Evolutionary conservation across 2,113 vertebrate genomes (phyloP).

Genomic region (Cygnus atratus): DNA sequence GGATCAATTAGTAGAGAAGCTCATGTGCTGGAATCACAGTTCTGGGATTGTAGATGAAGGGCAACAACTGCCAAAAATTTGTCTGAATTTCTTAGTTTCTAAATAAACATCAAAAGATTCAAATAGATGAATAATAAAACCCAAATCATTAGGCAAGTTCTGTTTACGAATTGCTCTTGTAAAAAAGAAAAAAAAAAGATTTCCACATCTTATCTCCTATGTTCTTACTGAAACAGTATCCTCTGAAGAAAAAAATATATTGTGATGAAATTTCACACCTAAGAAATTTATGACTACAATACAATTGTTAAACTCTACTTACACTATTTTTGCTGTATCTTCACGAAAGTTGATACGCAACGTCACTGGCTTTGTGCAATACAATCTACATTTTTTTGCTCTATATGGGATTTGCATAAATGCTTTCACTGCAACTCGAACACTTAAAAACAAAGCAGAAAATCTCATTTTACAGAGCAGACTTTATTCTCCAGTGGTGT

Average conservation of each 20-base stretch:
- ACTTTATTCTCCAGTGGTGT: neutral
- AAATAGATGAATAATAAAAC: neutral
- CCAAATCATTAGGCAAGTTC: neutral
- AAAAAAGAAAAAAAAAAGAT: neutral
- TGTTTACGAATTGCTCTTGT: neutral
- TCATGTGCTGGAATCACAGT: neutral
- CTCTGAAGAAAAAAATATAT: neutral
- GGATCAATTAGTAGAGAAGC: neutral
- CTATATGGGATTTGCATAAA: slow-evolving; percentile 87
- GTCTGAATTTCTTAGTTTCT: neutral
- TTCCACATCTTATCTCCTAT: neutral
- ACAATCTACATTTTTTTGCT: slow-evolving; percentile 83
- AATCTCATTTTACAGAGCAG: neutral
- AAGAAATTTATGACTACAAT: rapidly evolving
- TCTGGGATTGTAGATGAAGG: neutral
- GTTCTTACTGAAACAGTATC: neutral
- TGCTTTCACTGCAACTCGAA: slow-evolving; percentile 73
- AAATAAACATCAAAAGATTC: neutral
- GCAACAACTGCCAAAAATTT: neutral
- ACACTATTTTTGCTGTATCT: slow-evolving; percentile 81
- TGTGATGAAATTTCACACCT: neutral
- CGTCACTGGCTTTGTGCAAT: slow-evolving; percentile 81
- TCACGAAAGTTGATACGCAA: slow-evolving; percentile 78
- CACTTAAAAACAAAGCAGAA: slow-evolving; percentile 68
- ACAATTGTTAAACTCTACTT: slow-evolving; percentile 49